Base-by-base conservation (phyloP, 2,888 invertebrate genomes). In the Smittia sp. region DNA sequence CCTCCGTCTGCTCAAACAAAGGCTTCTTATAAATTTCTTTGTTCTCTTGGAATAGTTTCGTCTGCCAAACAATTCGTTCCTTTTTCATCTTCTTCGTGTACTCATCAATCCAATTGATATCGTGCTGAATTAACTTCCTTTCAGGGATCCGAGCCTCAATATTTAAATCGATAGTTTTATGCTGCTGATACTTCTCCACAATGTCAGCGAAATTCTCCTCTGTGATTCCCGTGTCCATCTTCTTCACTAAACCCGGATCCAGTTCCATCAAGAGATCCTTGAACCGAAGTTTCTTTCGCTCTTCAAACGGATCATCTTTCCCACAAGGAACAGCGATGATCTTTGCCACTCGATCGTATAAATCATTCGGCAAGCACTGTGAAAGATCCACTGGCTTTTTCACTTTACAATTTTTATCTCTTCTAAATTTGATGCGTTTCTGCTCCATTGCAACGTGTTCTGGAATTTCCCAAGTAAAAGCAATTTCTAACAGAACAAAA, bases 1-100 rank as follows among this genome's bases (percentile, higher is more conserved):
- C 77, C 68, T 82, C 81, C 0, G 82, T 82, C 74, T 82, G 81
- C 46, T 83, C 82, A 27, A 81, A 81, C 0, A 82, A 74, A 0
- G 79, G 77, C 25, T 79, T 79, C 25, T 79, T 79, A 73, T 75
- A 76, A 15, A 79, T 77, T 54, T 75, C 76, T 7, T 75, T 75
- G 66, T 79, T 77, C 73, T 79, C 75, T 62, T 79, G 76, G 13
- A 81, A 79, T 9, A 81, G 77, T 76, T 81, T 81, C 0, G 82
- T 78, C 15, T 79, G 77, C 82, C 82, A 83, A 74, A 78, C 77
- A 0, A 82, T 76, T 1, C 82, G 79, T 18, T 81, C 79, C 13
- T 79, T 79, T 0, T 79, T 79, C 4, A 75, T 75, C 1, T 77
- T 77, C 38, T 79, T 79, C 0, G 80, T 74, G 58, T 79, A 82